Evolutionary conservation across 1,140 invertebrate species (phyloP).

Genomic region (Solen grandis): DNA sequence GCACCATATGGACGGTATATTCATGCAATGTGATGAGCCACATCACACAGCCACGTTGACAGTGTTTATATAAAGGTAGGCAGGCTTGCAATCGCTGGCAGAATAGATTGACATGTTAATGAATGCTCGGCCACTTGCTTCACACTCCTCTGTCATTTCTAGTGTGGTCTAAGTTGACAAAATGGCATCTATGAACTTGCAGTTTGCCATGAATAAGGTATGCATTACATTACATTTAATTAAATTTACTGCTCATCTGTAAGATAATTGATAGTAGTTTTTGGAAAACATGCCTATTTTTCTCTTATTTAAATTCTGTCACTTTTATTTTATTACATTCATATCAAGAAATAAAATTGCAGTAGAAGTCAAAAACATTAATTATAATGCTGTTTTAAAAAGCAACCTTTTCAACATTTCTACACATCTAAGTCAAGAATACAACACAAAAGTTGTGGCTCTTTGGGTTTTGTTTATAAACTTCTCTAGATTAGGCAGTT

Average conservation of each 20-base stretch:
- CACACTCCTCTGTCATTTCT: background rate
- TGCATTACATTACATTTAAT: background rate
- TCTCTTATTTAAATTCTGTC: background rate
- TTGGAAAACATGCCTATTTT: background rate
- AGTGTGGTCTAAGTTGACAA: background rate
- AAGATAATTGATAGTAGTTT: background rate
- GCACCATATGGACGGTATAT: too few relatives aligned
- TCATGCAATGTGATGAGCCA: too few relatives aligned
- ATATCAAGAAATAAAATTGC: too few relatives aligned
- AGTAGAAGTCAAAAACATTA: constrained; percentile 5
- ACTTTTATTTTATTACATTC: background rate
- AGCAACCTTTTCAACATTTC: background rate
- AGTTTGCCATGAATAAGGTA: constrained; percentile 59
- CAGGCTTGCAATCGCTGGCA: constrained; percentile 1
- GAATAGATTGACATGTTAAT: constrained; percentile 25
- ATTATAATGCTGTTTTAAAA: background rate
- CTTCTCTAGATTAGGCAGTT: too few relatives aligned
- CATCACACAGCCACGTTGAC: constrained; percentile 29
- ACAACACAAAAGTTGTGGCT: too few relatives aligned
- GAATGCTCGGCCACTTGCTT: constrained; percentile 10
- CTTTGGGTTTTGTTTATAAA: too few relatives aligned
- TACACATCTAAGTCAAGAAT: too few relatives aligned
- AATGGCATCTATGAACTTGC: constrained; percentile 52
- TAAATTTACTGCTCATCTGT: background rate
- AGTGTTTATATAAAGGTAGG: background rate